These are phyloP conservation scores for Oryzias sinensis DNA, from an alignment of 2,797 vertebrate species.

Conservation along the genomic window DNA sequence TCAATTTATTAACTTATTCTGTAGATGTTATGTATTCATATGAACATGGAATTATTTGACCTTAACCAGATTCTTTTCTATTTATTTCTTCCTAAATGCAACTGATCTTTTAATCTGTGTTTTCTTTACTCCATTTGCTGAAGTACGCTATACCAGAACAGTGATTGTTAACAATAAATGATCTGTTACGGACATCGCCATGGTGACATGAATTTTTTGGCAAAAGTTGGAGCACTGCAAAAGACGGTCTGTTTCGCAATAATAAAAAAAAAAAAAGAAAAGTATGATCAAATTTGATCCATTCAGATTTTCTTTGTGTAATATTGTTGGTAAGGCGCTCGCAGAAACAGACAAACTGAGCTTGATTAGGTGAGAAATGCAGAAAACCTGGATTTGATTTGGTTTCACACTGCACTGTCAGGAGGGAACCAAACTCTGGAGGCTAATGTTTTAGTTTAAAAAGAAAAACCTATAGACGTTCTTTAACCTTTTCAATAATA, in stretches of 20 bases:
- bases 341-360: too few species aligned
- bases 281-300: too few species aligned
- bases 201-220: conserved; percentile 92
- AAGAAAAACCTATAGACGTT: neutral
- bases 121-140: conserved; percentile 84
- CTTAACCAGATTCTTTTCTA: conserved; percentile 86
- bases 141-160: conserved; percentile 94
- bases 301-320: too few species aligned
- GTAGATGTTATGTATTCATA: conserved; percentile 99
- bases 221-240: conserved; percentile 43
- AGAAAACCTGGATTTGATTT: neutral
- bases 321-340: too few species aligned
- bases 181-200: conserved; percentile 93
- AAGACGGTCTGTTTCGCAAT: neutral
- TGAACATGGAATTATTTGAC: conserved; percentile 90
- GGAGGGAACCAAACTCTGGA: neutral
- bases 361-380: too few species aligned
- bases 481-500: too few species aligned
- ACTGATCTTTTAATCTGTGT: conserved; percentile 83
- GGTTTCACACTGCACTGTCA: neutral
- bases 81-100: conserved; percentile 80
- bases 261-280: too few species aligned
- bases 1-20: conserved; percentile 98
- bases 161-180: conserved; percentile 92
- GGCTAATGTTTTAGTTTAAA: neutral